Evolutionary conservation across 1,140 invertebrate genomes (phyloP).

Genomic region (Drosophila neocordata): DNA sequence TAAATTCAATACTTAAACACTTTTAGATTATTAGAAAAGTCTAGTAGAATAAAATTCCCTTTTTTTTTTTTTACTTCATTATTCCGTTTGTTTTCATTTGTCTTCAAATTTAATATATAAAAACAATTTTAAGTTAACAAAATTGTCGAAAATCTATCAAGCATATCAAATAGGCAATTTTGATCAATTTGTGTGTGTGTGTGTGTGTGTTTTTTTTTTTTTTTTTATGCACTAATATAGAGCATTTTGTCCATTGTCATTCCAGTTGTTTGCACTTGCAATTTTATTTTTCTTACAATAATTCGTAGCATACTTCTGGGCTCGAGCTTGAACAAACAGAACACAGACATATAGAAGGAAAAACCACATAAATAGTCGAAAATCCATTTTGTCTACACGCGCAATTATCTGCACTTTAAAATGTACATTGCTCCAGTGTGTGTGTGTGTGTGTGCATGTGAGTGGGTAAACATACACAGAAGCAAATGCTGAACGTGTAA

Average conservation of each 20-base stretch:
- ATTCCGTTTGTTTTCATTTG: too few relatives aligned
- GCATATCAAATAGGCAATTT: too few relatives aligned
- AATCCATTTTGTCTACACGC: constrained; percentile 78
- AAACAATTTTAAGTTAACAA: too few relatives aligned
- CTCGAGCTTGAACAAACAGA: constrained; percentile 4
- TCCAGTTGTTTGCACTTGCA: background rate
- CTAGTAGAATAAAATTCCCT: too few relatives aligned
- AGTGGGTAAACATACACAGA: background rate
- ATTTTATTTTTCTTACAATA: constrained; percentile 1
- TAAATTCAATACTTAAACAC: too few relatives aligned
- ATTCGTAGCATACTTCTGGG: background rate
- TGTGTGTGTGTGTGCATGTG: constrained; percentile 35
- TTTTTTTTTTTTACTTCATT: too few relatives aligned
- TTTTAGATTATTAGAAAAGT: too few relatives aligned
- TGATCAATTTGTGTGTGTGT: too few relatives aligned
- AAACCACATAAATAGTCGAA: constrained; percentile 66
- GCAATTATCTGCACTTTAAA: constrained; percentile 78
- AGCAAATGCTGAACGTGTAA: constrained; percentile 47
- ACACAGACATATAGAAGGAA: background rate
- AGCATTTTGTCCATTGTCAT: background rate
- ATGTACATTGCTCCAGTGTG: constrained; percentile 51
- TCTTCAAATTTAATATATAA: too few relatives aligned
- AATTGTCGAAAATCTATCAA: too few relatives aligned
- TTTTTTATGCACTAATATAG: too few relatives aligned
- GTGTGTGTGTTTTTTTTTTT: too few relatives aligned